These are phyloP conservation scores for Etia nguti DNA, from an alignment of 2,113 vertebrate genomes.

Conservation along the genomic window DNA sequence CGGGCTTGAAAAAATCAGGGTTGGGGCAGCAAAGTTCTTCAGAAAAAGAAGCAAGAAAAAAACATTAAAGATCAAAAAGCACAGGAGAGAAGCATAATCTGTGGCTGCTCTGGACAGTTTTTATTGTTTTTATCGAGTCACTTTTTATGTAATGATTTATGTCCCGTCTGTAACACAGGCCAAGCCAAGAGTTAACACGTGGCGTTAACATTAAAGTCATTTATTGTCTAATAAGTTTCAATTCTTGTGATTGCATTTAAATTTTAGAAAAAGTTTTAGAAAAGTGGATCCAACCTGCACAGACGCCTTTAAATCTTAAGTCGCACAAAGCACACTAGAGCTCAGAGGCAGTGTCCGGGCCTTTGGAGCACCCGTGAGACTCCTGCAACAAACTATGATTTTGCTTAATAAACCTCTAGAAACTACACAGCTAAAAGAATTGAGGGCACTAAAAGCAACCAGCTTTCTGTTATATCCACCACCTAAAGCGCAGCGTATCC, in stretches of 20 bases:
- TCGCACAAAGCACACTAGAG: background rate
- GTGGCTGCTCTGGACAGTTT: background rate
- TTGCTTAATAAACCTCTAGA: background rate
- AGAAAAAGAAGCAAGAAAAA: background rate
- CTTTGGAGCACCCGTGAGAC: background rate
- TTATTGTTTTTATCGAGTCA: background rate
- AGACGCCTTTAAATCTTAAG: background rate
- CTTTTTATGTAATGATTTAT: background rate
- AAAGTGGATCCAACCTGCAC: background rate
- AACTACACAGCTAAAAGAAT: background rate
- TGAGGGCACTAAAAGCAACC: background rate
- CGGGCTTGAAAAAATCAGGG: background rate
- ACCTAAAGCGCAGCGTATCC: constrained; percentile 43
- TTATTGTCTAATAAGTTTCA: background rate
- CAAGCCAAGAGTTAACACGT: background rate
- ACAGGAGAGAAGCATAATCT: background rate
- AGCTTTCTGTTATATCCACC: constrained; percentile 34
- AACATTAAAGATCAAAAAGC: background rate
- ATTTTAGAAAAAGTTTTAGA: background rate
- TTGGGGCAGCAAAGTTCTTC: background rate
- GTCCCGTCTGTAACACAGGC: background rate
- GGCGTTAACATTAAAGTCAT: background rate
- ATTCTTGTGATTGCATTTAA: background rate
- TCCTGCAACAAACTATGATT: background rate
- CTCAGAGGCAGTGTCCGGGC: constrained; percentile 1